Percentiles rank a stretch among this genome's conserved stretches.
Conservation (phyloP, 2,888 invertebrate species). For the Diarsia mendica region DNA sequence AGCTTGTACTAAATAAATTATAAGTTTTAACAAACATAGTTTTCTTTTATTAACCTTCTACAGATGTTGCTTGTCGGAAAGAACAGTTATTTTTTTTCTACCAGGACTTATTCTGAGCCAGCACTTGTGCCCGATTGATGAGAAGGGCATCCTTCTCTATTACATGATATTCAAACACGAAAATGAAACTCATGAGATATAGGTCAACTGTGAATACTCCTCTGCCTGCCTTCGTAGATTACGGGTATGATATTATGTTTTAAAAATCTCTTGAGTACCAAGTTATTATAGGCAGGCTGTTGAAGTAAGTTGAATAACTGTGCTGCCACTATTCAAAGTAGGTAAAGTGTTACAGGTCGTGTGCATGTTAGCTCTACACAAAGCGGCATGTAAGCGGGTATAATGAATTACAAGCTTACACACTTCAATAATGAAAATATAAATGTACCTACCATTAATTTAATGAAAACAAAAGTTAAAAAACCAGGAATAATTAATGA, state of each 20-base stretch:
- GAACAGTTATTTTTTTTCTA: too few relatives aligned
- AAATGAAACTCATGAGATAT: not conserved
- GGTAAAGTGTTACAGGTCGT: not conserved
- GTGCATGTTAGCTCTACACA: not conserved
- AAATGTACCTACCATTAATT: not conserved
- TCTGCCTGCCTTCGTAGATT: not conserved
- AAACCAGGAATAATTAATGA: not conserved
- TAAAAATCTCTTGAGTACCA: not conserved
- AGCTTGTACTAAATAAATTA: too few relatives aligned
- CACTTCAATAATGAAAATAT: not conserved
- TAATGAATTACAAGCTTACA: constrained; percentile 13
- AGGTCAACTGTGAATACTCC: not conserved
- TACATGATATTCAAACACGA: not conserved
- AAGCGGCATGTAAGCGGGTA: not conserved
- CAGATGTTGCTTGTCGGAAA: too few relatives aligned
- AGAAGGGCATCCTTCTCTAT: not conserved
- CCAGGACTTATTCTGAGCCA: too few relatives aligned
- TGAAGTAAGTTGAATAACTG: not conserved
- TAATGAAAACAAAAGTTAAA: not conserved
- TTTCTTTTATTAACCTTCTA: too few relatives aligned
- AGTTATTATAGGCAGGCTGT: not conserved
- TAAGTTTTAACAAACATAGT: too few relatives aligned
- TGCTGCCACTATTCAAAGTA: not conserved
- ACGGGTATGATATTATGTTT: not conserved
- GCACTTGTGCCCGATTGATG: not conserved